A percentile compares a stretch with the other conserved stretches of the same genome.
phyloP scores from a whole-genome alignment of 2,888 invertebrate genomes.

The Nyleta sp. region DNA sequence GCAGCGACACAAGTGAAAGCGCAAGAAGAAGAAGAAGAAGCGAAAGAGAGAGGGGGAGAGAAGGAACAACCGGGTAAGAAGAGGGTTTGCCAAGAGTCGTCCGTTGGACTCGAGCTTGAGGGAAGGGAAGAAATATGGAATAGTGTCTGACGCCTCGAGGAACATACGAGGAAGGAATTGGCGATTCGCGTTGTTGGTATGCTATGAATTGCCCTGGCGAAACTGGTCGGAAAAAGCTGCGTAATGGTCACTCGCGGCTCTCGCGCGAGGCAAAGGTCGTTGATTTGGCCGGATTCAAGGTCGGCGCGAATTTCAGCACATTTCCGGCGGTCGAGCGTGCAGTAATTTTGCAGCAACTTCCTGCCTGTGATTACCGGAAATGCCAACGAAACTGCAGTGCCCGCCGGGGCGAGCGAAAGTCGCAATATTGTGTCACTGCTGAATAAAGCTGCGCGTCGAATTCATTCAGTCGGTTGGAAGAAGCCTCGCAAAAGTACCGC shows the following conservation, averaged over 20 bases:
- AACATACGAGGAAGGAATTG: not conserved
- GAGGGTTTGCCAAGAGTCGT: too few relatives aligned
- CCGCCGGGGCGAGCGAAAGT: slow-evolving; percentile 16
- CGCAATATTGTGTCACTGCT: slow-evolving; percentile 49
- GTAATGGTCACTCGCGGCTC: not conserved
- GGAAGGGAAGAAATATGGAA: too few relatives aligned
- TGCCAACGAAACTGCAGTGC: slow-evolving; percentile 67
- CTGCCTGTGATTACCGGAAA: slow-evolving; percentile 76
- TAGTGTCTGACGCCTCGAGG: too few relatives aligned
- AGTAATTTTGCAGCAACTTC: slow-evolving; percentile 75
- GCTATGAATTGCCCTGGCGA: not conserved
- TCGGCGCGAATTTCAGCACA: slow-evolving; percentile 42
- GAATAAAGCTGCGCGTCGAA: slow-evolving; percentile 37
- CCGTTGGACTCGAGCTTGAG: too few relatives aligned
- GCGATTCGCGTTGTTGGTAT: too few relatives aligned
- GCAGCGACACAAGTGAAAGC: slow-evolving; percentile 16
- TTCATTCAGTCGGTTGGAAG: too few relatives aligned
- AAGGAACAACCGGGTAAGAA: too few relatives aligned
- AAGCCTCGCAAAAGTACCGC: too few relatives aligned
- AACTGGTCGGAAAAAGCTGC: slow-evolving; percentile 11
- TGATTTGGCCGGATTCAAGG: slow-evolving; percentile 45
- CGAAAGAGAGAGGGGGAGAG: slow-evolving; percentile 23
- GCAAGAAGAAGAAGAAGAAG: slow-evolving; percentile 15
- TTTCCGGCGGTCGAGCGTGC: slow-evolving; percentile 70
- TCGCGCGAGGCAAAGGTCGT: slow-evolving; percentile 21